Evolutionary conservation across 2,888 invertebrate species (phyloP), one percentile per base, ranked within the genome.

Genomic region (Dicranocentrus wangi): DNA sequence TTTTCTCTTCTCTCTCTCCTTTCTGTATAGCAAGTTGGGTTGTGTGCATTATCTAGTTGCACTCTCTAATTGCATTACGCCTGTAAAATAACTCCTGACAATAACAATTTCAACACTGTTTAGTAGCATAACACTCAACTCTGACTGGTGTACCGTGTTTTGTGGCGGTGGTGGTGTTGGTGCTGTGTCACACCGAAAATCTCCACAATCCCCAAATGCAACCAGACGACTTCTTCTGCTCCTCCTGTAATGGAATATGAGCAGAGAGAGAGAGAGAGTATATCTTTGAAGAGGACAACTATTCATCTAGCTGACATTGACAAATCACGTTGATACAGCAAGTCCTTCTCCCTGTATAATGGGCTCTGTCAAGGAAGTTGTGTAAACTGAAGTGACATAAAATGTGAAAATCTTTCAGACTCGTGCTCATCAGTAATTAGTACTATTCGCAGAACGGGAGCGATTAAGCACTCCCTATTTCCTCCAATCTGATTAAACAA

Each of bases 271-370:
- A n/a, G n/a, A n/a, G n/a, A n/a, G n/a, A n/a, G n/a, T n/a, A n/a
- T n/a, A n/a, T n/a, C n/a, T n/a, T n/a, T n/a, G n/a, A 55, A 23
- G 55, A 55, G 55, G 21, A 55, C 19, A 55, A 2, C 51, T 39
- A 70, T 70, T 58, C 70, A 70, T 70, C 47, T 61, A 42, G 27
- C 27, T 72, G 72, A 72, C 72, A 72, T 72, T 72, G 72, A 72
- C 72, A 72, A 72, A 72, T 72, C 72, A 72, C 72, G 28, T 21
- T 61, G 63, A 63, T 17, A 63, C 42, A 32, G 5, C 3, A 63
- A 58, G 25, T 32, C 43, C 72, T 55, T 71, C 42, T 61, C 61
- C 23, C n/a, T 47, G 61, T 43, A 71, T 25, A 72, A 72, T 61
- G 61, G 60, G 43, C 72, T 69, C 43, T 69, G 69, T 69, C 55